Conservation (phyloP, 2,797 vertebrate species). For the Sandelia bainsii region DNA sequence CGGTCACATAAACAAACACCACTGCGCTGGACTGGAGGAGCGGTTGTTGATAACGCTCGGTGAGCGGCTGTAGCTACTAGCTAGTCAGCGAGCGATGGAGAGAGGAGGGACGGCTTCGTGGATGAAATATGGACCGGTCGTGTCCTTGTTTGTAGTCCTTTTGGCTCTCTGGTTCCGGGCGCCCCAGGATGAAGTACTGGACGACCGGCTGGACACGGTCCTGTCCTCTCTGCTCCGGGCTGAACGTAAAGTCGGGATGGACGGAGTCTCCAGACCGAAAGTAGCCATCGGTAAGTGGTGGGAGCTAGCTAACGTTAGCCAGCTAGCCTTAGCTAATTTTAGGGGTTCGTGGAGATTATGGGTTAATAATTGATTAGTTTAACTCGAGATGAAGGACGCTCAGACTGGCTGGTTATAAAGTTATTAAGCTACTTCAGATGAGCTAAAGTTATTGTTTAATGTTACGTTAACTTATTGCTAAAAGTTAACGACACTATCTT, state of each 20-base stretch:
- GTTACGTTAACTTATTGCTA: no score
- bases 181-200: conserved; percentile 71
- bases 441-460: no score
- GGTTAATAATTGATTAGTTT: not conserved
- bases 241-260: conserved; percentile 84
- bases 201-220: conserved; percentile 83
- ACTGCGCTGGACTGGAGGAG: not conserved
- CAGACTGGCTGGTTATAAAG: no score
- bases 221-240: conserved; percentile 87
- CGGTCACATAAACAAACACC: conserved; percentile 3
- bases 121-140: conserved; percentile 80
- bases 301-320: conserved; percentile 27
- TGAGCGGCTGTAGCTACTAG: not conserved
- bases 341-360: not conserved
- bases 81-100: conserved; percentile 63
- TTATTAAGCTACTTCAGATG: no score
- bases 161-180: conserved; percentile 84
- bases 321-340: not conserved
- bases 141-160: conserved; percentile 81
- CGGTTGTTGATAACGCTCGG: not conserved
- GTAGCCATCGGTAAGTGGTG: conserved; percentile 84
- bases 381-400: no score
- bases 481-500: no score
- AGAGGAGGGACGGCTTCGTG: conserved; percentile 61
- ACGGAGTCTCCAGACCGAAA: conserved; percentile 75